Evolutionary conservation across 2,888 invertebrate genomes (phyloP), one percentile per base, ranked within the genome.

Genomic region (Panopea generosa): DNA sequence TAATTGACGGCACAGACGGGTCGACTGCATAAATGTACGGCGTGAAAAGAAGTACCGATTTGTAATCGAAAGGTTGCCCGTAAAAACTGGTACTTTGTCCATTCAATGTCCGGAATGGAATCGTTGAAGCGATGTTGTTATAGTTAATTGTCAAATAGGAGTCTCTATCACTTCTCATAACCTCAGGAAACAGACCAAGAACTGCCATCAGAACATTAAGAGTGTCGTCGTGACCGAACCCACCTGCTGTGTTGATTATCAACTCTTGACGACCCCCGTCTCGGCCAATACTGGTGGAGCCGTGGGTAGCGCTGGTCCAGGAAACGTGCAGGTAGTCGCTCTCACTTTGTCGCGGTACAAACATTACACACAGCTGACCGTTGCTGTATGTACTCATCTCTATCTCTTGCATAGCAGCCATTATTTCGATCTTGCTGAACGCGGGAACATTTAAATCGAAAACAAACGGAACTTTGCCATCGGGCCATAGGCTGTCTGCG

Each of bases 391-490:
- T 62, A 24, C 78, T 78, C 62, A 77, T 72, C 52, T 81, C 70
- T 22, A 83, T 74, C 40, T 81, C 78, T 29, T 83, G 78, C 69
- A 83, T 79, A 16, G 83, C 77, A 9, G 83, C 83, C 14, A 83
- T 47, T 7, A 83, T 67, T 50, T 81, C 74, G 22, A 78, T 74
- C 26, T 73, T 77, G 50, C 73, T 81, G 45, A 68, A 78, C 2
- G 69, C 68, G n/a, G 68, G 69, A 14, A 75, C 65, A 20, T 53
- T 55, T 11, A 52, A 47, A 43, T 75, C 75, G 49, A 69, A 75
- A 9, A 63, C 63, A 26, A 75, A 69, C 7, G 75, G 69, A 24
- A 69, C 49, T 22, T 65, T 45, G 2, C 69, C 69, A n/a, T 38
- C 29, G 3, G 75, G 63, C 65, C 75, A 75, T 2, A 68, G 47